Percentiles rank a stretch among this genome's conserved stretches.
These are phyloP conservation scores for Lytechinus variegatus DNA, from an alignment of 35 echinoderm and acorn worm species.

Conservation along the genomic window DNA sequence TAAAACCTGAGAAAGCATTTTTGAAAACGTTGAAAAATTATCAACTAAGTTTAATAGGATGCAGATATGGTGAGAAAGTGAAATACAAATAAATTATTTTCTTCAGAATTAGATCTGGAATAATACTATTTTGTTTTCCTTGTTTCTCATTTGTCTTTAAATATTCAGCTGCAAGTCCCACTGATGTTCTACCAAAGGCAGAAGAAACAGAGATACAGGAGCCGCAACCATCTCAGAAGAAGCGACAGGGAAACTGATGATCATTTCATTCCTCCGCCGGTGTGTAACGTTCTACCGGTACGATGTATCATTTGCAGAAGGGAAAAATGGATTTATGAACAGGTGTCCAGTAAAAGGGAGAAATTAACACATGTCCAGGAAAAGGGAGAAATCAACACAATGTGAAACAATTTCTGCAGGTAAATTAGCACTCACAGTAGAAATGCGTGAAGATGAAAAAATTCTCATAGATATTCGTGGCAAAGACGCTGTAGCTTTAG, in stretches of 20 bases:
- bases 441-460: not conserved
- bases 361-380: too few species aligned
- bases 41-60: too few species aligned
- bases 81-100: too few species aligned
- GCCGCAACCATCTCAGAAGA: not conserved
- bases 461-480: not conserved
- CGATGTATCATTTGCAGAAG: not conserved
- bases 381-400: not conserved
- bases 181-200: not conserved
- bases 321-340: not conserved
- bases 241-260: not conserved
- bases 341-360: not conserved
- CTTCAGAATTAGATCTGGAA: too few species aligned
- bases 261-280: not conserved
- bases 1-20: too few species aligned
- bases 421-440: not conserved
- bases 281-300: not conserved
- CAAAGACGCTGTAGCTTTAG: not conserved
- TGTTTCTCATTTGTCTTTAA: not conserved
- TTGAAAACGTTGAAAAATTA: too few species aligned
- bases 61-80: too few species aligned
- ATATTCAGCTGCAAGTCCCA: not conserved
- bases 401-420: not conserved
- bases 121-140: not conserved
- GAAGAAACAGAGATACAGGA: not conserved